These are phyloP conservation scores for Hirundo rustica DNA, from an alignment of 2,797 vertebrate species.

Conservation along the genomic window DNA sequence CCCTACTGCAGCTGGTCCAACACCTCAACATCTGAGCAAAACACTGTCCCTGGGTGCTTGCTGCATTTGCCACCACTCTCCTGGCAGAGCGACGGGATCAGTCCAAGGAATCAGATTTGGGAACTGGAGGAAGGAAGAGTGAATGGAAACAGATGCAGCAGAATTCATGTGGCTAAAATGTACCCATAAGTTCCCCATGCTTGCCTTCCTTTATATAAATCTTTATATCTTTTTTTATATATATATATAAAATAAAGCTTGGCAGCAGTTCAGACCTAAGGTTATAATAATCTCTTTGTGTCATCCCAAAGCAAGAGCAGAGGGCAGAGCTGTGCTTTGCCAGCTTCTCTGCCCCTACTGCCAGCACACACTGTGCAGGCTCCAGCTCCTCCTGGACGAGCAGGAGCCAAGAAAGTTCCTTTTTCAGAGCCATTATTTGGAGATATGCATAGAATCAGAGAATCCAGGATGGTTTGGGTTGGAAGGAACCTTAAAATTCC, in stretches of 20 bases:
- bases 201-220: neutral
- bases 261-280: neutral
- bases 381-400: neutral
- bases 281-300: neutral
- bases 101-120: neutral
- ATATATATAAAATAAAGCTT: neutral
- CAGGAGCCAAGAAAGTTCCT: neutral
- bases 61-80: neutral
- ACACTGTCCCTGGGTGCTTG: rapidly evolving
- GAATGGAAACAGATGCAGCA: neutral
- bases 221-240: neutral
- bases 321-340: neutral
- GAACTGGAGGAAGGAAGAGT: neutral
- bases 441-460: neutral
- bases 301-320: neutral
- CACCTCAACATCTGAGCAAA: neutral
- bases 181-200: neutral
- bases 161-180: neutral
- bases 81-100: neutral
- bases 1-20: neutral
- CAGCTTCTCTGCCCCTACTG: neutral
- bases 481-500: neutral
- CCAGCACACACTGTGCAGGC: rapidly evolving
- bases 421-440: neutral
- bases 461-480: neutral